Evolutionary conservation across 1,140 invertebrate genomes (phyloP).

Genomic region (Conopomorpha cramerella): DNA sequence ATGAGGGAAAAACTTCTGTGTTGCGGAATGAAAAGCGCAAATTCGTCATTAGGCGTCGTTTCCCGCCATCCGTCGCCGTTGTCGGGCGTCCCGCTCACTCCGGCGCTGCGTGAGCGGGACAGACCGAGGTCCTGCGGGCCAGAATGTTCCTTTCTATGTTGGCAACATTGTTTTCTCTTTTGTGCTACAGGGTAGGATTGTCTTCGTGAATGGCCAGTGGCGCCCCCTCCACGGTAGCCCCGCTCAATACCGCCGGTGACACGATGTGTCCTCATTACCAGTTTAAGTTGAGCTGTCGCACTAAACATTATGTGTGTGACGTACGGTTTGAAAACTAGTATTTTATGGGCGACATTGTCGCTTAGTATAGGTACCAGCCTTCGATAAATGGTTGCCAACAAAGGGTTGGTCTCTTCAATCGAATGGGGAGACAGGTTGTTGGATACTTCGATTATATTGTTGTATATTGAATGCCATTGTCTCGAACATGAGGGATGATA

Average conservation of each 20-base stretch:
- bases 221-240: constrained; percentile 44
- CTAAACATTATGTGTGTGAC: too few species aligned
- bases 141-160: constrained; percentile 61
- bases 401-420: constrained; percentile 56
- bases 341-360: too few species aligned
- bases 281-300: too few species aligned
- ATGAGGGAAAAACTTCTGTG: constrained; percentile 59
- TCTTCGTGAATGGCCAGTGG: constrained; percentile 55
- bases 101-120: constrained; percentile 24
- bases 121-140: constrained; percentile 38
- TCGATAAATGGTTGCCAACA: constrained; percentile 52
- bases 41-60: constrained; percentile 58
- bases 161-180: constrained; percentile 60
- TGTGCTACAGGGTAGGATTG: constrained; percentile 52
- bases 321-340: too few species aligned
- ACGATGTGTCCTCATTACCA: too few species aligned
- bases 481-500: constrained; percentile 44
- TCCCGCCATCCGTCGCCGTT: constrained; percentile 56
- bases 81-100: constrained; percentile 26
- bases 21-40: constrained; percentile 60
- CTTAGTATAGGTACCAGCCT: too few species aligned
- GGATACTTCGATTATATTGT: constrained; percentile 53
- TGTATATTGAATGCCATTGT: constrained; percentile 53
- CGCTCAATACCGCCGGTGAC: constrained; percentile 49
- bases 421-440: constrained; percentile 50